Percentiles rank a stretch among this genome's conserved stretches.
Conservation (phyloP, 1,140 invertebrate species). For the Eciton burchellii region DNA sequence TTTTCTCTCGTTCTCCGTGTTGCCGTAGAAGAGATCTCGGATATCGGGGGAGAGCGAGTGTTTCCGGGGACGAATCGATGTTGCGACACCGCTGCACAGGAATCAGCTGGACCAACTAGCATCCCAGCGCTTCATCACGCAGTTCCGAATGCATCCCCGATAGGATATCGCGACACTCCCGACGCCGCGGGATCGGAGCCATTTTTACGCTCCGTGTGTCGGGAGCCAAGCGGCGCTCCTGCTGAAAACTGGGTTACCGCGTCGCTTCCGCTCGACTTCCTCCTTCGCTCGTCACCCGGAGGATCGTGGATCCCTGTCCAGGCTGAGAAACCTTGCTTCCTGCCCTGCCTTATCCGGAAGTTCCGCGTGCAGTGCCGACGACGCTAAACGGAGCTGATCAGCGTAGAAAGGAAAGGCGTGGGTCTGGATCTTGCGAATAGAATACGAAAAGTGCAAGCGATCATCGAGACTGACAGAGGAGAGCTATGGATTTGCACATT, state of each 20-base stretch:
- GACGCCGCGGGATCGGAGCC: constrained; percentile 32
- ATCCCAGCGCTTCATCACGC: neutral
- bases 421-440: neutral
- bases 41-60: constrained; percentile 7
- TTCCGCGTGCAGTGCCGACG: neutral
- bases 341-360: neutral
- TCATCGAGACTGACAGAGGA: neutral
- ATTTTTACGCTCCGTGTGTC: constrained; percentile 50
- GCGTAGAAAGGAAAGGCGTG: neutral
- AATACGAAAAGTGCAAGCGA: constrained; percentile 12
- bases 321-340: neutral
- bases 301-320: neutral
- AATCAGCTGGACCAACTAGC: constrained; percentile 17
- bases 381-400: neutral
- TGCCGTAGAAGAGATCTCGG: neutral
- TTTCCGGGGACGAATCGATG: constrained; percentile 1
- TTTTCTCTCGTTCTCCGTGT: neutral
- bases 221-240: constrained; percentile 33
- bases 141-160: neutral
- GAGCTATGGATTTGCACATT: constrained; percentile 12
- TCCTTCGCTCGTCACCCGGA: constrained; percentile 24
- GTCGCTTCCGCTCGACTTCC: constrained; percentile 54
- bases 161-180: neutral
- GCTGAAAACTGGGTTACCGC: constrained; percentile 69
- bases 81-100: constrained; percentile 5